A percentile compares a stretch with the other conserved stretches of the same genome.
Conservation (phyloP, 2,888 invertebrate species). For the Rhogogaster chlorosoma region DNA sequence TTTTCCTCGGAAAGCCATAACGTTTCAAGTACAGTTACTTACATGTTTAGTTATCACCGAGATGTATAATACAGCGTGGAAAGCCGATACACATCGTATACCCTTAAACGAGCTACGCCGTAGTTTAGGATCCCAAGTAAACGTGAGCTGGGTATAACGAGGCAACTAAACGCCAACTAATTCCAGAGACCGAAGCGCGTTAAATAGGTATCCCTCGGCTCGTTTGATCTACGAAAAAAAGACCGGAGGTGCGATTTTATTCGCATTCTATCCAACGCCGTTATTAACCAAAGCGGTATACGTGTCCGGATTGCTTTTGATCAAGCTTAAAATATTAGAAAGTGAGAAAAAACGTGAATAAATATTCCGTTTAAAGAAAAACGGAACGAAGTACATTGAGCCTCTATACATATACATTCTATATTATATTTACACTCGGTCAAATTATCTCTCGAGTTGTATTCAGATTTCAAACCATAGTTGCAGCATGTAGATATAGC, state of each 20-base stretch:
- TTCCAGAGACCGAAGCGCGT: slow-evolving; percentile 35
- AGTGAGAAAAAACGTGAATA: background rate
- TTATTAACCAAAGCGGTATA: background rate
- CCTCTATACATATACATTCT: no score
- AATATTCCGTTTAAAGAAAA: background rate
- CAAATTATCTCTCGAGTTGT: background rate
- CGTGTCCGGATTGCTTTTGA: no score
- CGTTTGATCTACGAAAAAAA: slow-evolving; percentile 33
- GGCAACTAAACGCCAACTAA: slow-evolving; percentile 43
- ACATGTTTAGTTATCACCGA: background rate
- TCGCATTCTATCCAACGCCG: background rate
- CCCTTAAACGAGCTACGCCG: slow-evolving; percentile 15
- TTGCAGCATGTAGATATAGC: background rate
- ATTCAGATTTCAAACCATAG: slow-evolving; percentile 31
- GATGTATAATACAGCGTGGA: background rate
- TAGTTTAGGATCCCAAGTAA: slow-evolving; percentile 21
- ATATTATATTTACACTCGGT: no score
- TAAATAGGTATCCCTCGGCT: slow-evolving; percentile 34
- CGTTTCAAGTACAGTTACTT: slow-evolving; percentile 36
- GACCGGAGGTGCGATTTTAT: background rate
- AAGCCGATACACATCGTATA: slow-evolving; percentile 26
- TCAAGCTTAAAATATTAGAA: background rate
- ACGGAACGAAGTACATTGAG: no score
- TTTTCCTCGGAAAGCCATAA: background rate
- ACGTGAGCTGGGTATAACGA: slow-evolving; percentile 49